These are phyloP conservation scores for Kobus ellipsiprymnus DNA, from an alignment of 2,113 vertebrate species.

Conservation along the genomic window DNA sequence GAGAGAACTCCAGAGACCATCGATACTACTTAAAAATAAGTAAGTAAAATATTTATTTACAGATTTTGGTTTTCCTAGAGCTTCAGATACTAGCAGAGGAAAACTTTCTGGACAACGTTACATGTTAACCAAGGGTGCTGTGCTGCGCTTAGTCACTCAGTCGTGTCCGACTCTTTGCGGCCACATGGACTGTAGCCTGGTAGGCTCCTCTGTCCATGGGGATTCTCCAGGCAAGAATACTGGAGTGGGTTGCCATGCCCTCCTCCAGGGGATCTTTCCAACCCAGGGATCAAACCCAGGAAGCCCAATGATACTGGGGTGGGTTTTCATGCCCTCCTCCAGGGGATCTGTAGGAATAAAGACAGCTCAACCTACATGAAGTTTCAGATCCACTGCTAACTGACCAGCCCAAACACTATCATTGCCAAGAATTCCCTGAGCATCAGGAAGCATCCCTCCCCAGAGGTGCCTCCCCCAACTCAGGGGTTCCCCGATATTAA, in stretches of 20 bases:
- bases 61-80: not conserved
- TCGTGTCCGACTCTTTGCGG: fast-evolving
- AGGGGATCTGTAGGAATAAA: not conserved
- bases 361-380: not conserved
- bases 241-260: not conserved
- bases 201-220: not conserved
- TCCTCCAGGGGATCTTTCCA: not conserved
- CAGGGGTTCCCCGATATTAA: not conserved
- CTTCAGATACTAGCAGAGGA: not conserved
- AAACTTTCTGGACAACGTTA: not conserved
- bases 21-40: not conserved
- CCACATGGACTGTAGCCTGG: not conserved
- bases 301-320: not conserved
- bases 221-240: not conserved
- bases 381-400: not conserved
- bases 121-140: no score
- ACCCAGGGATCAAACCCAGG: not conserved
- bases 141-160: not conserved
- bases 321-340: not conserved
- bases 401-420: not conserved
- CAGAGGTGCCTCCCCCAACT: not conserved
- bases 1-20: not conserved
- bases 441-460: not conserved
- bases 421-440: not conserved
- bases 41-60: not conserved